Evolutionary conservation across 2,888 invertebrate species (phyloP).

Genomic region (Pandemis cinnamomeana): DNA sequence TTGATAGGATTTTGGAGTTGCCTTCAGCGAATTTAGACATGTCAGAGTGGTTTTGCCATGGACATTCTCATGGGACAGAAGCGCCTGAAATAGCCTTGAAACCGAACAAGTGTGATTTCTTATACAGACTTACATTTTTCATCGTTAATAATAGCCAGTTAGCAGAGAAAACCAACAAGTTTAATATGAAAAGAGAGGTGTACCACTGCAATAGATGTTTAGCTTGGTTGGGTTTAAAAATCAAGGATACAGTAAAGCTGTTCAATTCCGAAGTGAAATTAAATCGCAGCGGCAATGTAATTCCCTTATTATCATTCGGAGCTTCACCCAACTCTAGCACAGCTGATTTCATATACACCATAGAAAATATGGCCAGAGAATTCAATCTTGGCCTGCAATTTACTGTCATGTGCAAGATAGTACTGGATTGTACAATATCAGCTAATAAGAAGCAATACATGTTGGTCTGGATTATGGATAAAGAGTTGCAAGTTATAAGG

Average conservation of each 20-base stretch:
- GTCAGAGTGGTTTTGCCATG: slow-evolving; percentile 88
- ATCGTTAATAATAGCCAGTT: slow-evolving; percentile 73
- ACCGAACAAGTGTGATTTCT: slow-evolving; percentile 82
- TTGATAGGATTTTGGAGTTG: slow-evolving; percentile 85
- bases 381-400: slow-evolving; percentile 78
- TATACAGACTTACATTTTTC: slow-evolving; percentile 84
- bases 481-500: slow-evolving; percentile 80
- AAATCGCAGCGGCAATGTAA: slow-evolving; percentile 55
- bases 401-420: slow-evolving; percentile 81
- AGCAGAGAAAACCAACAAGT: slow-evolving; percentile 73
- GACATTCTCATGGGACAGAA: slow-evolving; percentile 63
- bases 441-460: slow-evolving; percentile 78
- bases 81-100: slow-evolving; percentile 61
- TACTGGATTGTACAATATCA: slow-evolving; percentile 78
- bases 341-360: slow-evolving; percentile 81
- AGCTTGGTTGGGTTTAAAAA: slow-evolving; percentile 83
- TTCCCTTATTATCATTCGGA: slow-evolving; percentile 62
- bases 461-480: slow-evolving; percentile 86
- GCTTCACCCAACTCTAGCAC: slow-evolving; percentile 58
- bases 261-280: slow-evolving; percentile 85
- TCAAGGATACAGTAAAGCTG: slow-evolving; percentile 76
- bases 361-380: slow-evolving; percentile 80
- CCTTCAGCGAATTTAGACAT: slow-evolving; percentile 85
- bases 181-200: slow-evolving; percentile 73
- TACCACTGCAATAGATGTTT: slow-evolving; percentile 84